A percentile compares a stretch with the other conserved stretches of the same genome.
Conservation (phyloP, 2,113 vertebrate genomes). For the Trochalopteron elliotii region DNA sequence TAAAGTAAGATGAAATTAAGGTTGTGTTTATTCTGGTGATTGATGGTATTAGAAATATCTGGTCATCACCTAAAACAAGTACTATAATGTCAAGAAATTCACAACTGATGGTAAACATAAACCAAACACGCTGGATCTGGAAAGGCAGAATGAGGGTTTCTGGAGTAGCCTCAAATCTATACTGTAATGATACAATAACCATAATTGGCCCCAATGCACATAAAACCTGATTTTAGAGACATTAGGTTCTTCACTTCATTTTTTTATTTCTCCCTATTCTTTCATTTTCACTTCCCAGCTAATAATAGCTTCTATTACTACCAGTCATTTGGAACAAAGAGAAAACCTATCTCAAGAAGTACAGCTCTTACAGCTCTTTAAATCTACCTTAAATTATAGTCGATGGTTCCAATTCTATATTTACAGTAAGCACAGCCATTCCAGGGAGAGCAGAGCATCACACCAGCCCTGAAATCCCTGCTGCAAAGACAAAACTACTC, state of each 20-base stretch:
- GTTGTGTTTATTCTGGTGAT: neutral
- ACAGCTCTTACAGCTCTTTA: conserved; percentile 2
- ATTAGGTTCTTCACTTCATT: neutral
- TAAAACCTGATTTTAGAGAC: neutral
- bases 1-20: neutral
- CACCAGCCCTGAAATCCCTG: neutral
- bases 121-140: neutral
- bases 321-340: conserved; percentile 26
- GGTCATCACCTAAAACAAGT: neutral
- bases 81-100: neutral
- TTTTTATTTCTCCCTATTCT: conserved; percentile 52
- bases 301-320: conserved; percentile 38
- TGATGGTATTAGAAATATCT: neutral
- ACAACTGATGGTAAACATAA: neutral
- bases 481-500: neutral
- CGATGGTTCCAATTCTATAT: neutral
- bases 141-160: neutral
- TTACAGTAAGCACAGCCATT: neutral
- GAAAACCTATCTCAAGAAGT: neutral
- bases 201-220: conserved; percentile 6
- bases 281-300: conserved; percentile 24
- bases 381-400: neutral
- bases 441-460: neutral
- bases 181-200: conserved; percentile 3
- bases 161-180: neutral